phyloP scores from a whole-genome alignment of 35 echinoderm and acorn worm species.

The Apostichopus californicus region DNA sequence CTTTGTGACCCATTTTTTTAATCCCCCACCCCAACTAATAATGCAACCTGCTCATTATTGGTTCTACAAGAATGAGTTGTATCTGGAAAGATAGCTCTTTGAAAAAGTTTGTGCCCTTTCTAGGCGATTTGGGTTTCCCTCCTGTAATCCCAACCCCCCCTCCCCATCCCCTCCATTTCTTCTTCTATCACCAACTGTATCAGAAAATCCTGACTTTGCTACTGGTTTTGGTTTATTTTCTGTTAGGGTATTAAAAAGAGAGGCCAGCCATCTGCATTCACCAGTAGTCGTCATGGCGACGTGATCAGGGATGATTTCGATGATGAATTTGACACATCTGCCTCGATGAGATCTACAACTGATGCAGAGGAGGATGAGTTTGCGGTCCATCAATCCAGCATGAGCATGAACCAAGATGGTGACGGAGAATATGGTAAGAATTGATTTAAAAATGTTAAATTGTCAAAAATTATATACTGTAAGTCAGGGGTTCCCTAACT shows the following conservation, averaged over 20 bases:
- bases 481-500: not conserved
- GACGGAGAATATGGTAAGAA: conserved; percentile 4
- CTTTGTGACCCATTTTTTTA: too few species aligned
- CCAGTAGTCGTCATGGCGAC: not conserved
- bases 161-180: too few species aligned
- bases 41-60: not conserved
- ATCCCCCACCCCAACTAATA: too few species aligned
- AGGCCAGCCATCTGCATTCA: not conserved
- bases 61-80: too few species aligned
- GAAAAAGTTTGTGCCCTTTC: too few species aligned
- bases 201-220: too few species aligned
- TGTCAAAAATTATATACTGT: not conserved
- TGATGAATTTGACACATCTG: conserved; percentile 6
- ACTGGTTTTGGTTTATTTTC: not conserved
- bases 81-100: too few species aligned
- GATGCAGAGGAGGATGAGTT: conserved; percentile 45
- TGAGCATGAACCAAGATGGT: not conserved
- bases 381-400: conserved; percentile 22
- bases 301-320: conserved; percentile 21
- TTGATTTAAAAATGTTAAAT: not conserved
- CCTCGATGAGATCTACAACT: not conserved
- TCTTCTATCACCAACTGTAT: too few species aligned
- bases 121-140: too few species aligned
- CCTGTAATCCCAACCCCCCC: too few species aligned
- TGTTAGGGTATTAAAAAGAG: conserved; percentile 18